Conservation (phyloP, 2,113 vertebrate genomes). For the Pristiophorus japonicus region DNA sequence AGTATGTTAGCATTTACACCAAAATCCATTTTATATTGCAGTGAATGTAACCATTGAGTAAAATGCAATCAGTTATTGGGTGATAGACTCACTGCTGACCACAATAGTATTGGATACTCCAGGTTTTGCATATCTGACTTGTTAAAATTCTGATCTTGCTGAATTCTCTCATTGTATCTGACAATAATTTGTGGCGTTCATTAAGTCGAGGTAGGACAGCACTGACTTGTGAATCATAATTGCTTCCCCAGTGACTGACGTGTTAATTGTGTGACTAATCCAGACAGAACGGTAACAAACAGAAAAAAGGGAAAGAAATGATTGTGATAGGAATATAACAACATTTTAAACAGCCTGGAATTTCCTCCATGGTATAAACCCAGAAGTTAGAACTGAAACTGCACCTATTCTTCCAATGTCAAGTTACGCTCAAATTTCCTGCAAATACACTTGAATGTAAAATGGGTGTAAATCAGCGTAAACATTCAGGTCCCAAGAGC, state of each 20-base stretch:
- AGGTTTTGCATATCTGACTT: too few relatives aligned
- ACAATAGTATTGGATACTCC: too few relatives aligned
- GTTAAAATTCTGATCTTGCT: too few relatives aligned
- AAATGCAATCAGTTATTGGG: too few relatives aligned
- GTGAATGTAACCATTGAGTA: too few relatives aligned
- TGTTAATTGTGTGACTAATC: neutral
- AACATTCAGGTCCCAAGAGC: neutral
- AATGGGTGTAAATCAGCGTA: neutral
- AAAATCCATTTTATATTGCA: too few relatives aligned
- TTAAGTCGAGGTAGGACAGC: neutral
- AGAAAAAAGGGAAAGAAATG: neutral
- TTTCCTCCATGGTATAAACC: neutral
- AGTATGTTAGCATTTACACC: too few relatives aligned
- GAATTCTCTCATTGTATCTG: too few relatives aligned
- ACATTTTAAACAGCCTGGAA: too few relatives aligned
- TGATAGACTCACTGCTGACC: too few relatives aligned
- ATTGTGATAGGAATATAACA: too few relatives aligned
- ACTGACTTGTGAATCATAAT: neutral
- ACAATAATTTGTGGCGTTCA: too few relatives aligned
- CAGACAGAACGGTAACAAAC: neutral
- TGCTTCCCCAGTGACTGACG: neutral
- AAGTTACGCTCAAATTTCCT: neutral
- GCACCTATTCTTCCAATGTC: neutral
- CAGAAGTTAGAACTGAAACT: neutral
- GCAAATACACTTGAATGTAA: neutral